Evolutionary conservation across 2,113 vertebrate species (phyloP).

Genomic region (Syrmaticus mikado): DNA sequence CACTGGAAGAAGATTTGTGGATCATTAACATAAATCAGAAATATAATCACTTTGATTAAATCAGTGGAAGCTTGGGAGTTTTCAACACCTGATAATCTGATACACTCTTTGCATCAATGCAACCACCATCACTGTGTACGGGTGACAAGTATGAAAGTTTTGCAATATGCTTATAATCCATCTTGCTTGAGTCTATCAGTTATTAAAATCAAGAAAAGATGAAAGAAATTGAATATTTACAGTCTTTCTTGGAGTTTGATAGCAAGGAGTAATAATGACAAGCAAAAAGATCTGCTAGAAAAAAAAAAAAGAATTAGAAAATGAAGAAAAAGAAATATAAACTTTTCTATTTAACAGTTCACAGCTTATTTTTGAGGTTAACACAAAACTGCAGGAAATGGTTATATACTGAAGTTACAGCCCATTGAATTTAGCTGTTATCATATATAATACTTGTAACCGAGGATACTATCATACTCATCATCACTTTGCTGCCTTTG

Average conservation of each 20-base stretch:
- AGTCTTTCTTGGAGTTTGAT: neutral
- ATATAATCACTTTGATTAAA: neutral
- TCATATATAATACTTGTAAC: neutral
- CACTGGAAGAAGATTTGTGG: neutral
- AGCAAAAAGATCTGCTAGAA: neutral
- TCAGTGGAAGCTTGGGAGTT: neutral
- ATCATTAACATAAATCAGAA: neutral
- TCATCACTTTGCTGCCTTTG: neutral
- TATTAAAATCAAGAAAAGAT: neutral
- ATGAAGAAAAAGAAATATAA: neutral
- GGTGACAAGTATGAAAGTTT: neutral
- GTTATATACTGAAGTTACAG: constrained; percentile 12
- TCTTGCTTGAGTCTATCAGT: neutral
- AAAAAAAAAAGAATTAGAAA: neutral
- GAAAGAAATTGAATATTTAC: neutral
- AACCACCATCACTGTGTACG: neutral
- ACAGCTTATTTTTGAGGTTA: neutral
- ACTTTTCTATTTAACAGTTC: neutral
- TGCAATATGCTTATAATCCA: neutral
- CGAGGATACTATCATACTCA: neutral
- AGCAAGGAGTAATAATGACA: neutral
- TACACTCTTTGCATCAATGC: neutral
- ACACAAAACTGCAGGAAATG: neutral
- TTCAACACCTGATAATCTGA: neutral
- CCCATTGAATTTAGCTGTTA: neutral